Conservation (phyloP, 1,140 invertebrate species). For the Neodiprion lecontei region DNA sequence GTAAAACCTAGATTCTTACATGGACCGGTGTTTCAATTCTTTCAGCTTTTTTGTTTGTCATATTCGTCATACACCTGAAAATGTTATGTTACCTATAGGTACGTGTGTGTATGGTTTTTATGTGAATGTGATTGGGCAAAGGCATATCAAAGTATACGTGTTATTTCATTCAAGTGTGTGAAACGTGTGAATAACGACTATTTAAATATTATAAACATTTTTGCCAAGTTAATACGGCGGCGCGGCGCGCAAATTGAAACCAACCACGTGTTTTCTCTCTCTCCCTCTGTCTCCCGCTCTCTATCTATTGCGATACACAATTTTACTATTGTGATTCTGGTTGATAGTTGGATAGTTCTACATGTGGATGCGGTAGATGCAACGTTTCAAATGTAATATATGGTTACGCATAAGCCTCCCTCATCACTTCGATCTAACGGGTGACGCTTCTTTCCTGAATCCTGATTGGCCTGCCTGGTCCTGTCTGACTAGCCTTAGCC, state of each 20-base stretch:
- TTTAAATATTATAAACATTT: background rate
- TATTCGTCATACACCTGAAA: background rate
- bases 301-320: constrained; percentile 2
- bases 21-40: constrained; percentile 17
- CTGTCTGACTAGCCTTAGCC: constrained; percentile 48
- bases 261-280: background rate
- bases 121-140: background rate
- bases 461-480: constrained; percentile 53
- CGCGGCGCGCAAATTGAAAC: background rate
- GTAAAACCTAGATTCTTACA: constrained; percentile 38
- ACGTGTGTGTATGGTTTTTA: background rate
- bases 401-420: constrained; percentile 41
- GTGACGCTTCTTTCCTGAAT: constrained; percentile 53
- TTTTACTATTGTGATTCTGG: background rate
- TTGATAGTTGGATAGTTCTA: background rate
- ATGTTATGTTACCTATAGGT: background rate
- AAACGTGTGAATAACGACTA: background rate
- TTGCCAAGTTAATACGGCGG: background rate
- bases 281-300: constrained; percentile 11
- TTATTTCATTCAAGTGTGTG: background rate
- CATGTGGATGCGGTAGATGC: constrained; percentile 38
- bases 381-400: constrained; percentile 46
- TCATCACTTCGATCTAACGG: constrained; percentile 49
- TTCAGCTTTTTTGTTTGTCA: background rate
- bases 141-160: background rate